Evolutionary conservation across 2,113 vertebrate genomes (phyloP).

Genomic region (Entomyzon cyanotis): DNA sequence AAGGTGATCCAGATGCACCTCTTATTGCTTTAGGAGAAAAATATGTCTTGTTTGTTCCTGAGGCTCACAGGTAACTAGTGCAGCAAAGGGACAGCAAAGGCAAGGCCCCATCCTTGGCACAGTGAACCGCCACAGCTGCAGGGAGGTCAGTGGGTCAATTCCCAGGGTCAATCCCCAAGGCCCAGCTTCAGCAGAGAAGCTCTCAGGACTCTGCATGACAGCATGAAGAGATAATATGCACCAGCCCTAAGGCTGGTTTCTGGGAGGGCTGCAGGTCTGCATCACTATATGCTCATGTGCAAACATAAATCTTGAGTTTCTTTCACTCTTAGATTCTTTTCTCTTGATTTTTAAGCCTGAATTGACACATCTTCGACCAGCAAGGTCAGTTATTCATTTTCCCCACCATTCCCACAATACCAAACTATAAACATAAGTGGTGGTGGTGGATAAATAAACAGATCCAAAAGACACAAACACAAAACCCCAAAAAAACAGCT

Average conservation of each 20-base stretch:
- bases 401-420: not conserved
- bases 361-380: not conserved
- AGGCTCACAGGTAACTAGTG: not conserved
- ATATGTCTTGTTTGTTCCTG: not conserved
- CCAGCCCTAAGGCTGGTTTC: not conserved
- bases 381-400: not conserved
- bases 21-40: conserved; percentile 10
- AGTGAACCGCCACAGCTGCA: rapidly evolving
- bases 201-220: not conserved
- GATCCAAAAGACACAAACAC: not conserved
- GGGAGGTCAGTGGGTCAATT: not conserved
- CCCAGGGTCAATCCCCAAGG: not conserved
- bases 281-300: not conserved
- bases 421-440: not conserved
- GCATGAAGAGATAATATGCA: not conserved
- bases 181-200: not conserved
- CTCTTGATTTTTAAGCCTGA: not conserved
- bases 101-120: not conserved
- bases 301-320: not conserved
- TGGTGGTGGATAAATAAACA: not conserved
- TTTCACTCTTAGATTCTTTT: not conserved
- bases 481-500: not conserved
- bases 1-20: not conserved
- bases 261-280: not conserved
- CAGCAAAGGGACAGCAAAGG: not conserved